phyloP scores from a whole-genome alignment of 1,140 invertebrate species.

The Phenacoccus solenopsis region DNA sequence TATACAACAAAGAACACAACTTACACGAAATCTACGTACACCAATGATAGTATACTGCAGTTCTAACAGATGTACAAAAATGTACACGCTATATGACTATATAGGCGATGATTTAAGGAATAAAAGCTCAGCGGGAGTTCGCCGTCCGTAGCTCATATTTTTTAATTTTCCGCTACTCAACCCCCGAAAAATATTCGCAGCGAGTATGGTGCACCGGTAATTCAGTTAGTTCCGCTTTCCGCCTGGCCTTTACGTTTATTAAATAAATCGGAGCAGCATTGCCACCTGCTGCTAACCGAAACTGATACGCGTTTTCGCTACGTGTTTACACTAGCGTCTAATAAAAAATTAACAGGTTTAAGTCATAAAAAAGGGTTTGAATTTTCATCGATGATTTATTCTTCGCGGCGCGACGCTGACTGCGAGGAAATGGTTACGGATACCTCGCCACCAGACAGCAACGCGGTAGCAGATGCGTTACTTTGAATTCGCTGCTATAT shows the following conservation, averaged over 20 bases:
- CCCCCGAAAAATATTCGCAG: background rate
- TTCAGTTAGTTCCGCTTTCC: background rate
- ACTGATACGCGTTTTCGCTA: too few species aligned
- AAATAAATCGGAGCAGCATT: background rate
- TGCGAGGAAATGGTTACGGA: too few species aligned
- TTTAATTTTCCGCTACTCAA: conserved; percentile 1
- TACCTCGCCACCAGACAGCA: too few species aligned
- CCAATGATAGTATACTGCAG: too few species aligned
- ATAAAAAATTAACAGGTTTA: background rate
- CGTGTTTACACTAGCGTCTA: background rate
- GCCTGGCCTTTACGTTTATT: background rate
- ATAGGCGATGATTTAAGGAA: background rate
- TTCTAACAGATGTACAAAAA: background rate
- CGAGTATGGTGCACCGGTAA: background rate
- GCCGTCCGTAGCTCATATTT: background rate
- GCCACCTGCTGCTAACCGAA: background rate
- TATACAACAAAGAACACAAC: background rate
- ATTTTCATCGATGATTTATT: too few species aligned
- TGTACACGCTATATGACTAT: too few species aligned
- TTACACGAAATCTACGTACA: too few species aligned
- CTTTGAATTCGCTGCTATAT: too few species aligned
- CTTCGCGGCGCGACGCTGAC: too few species aligned
- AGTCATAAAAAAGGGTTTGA: too few species aligned
- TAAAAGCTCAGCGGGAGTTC: background rate
- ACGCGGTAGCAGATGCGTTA: background rate